A percentile compares a stretch with the other conserved stretches of the same genome.
These are phyloP conservation scores for Phengaris alcon DNA, from an alignment of 2,888 invertebrate species.

Conservation along the genomic window DNA sequence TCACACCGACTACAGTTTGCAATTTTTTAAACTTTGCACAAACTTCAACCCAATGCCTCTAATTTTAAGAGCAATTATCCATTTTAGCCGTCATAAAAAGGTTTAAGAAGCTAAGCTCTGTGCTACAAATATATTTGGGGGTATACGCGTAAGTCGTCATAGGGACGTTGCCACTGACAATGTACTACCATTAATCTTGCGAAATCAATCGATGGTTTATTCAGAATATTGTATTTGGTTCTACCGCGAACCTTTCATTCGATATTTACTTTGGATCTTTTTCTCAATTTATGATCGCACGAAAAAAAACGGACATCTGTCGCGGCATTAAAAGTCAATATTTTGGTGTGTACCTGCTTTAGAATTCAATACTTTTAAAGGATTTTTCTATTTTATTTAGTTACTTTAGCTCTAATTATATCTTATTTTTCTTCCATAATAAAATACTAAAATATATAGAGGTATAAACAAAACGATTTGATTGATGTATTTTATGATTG, in stretches of 20 bases:
- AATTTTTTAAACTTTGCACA: neutral
- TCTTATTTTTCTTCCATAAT: no score
- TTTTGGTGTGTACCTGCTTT: slow-evolving; percentile 13
- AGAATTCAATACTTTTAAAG: neutral
- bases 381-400: neutral
- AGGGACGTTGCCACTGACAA: slow-evolving; percentile 72
- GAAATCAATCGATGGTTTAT: slow-evolving; percentile 80
- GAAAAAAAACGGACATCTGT: slow-evolving; percentile 70
- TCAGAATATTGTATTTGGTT: slow-evolving; percentile 78
- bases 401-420: neutral
- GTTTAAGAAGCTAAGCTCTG: slow-evolving; percentile 38
- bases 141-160: slow-evolving; percentile 61
- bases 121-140: slow-evolving; percentile 63
- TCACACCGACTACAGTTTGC: slow-evolving; percentile 60
- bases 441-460: no score
- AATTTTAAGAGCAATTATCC: neutral
- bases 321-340: slow-evolving; percentile 39
- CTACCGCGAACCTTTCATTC: slow-evolving; percentile 70
- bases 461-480: no score
- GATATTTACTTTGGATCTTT: slow-evolving; percentile 76
- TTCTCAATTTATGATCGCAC: slow-evolving; percentile 66
- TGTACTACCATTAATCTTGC: slow-evolving; percentile 78
- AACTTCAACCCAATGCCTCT: slow-evolving; percentile 2
- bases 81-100: neutral
- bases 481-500: no score